Base-by-base conservation (phyloP, 1,140 invertebrate genomes). In the Halyomorpha halys region DNA sequence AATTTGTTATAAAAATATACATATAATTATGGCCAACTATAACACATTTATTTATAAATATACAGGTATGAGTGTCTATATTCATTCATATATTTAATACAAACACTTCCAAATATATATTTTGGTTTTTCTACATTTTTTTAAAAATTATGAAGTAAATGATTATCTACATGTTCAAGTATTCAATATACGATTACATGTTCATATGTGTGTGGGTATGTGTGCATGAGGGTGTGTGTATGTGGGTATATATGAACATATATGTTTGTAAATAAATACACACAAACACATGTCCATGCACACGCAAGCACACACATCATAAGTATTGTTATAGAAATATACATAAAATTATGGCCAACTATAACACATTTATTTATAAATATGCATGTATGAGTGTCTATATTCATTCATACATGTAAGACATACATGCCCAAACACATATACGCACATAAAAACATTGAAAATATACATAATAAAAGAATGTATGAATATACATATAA, bases 281-380 rank as follows among this genome's bases (percentile, higher is more conserved):
- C 34, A 39, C 34, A 39, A 39, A 39, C 34, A 39, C 34, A 39
- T 39, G 34, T 39, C 4, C 34, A 39, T 13, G 34, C 34, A 39
- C 34, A 39, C 34, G 11, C 34, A 39, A 39, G 34, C 34, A 39
- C 34, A 39, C 34, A 30, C 19, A 53, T 56, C 23, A n/a, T 16
- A 56, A 56, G 53, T 19, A 56, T 56, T 25, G 18, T 56, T 56
- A 56, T 56, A 56, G 27, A 56, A 56, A 56, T 56, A 56, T 56
- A 56, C 23, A 56, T 56, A 56, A 56, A 56, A 56, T 56, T 56
- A 56, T 56, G 53, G 53, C 53, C 53, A 56, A 56, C 21, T 56
- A 56, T 56, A 56, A 56, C 53, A 56, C 53, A 56, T 56, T 56
- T 56, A 56, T 56, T 56, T 56, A 56, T 49, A 56, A 56, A 56